Conservation (phyloP, 1,140 invertebrate genomes). For the Propsilocerus akamusi region DNA sequence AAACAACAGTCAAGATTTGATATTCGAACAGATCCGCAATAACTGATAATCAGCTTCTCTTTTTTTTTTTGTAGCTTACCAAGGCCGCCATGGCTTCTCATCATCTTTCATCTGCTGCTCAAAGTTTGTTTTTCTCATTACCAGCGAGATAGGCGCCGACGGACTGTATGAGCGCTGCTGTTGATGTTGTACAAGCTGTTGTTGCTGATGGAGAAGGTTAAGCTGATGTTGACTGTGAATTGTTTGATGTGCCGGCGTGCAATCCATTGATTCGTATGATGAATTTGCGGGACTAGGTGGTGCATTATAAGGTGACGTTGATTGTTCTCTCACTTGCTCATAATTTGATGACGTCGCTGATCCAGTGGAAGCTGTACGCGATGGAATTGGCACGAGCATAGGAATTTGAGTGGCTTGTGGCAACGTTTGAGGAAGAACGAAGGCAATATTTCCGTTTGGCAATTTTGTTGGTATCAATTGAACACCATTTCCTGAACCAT, state of each 20-base stretch:
- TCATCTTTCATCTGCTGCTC: conserved; percentile 28
- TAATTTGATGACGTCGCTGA: conserved; percentile 32
- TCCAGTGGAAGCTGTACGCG: conserved; percentile 44
- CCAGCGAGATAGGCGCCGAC: conserved; percentile 45
- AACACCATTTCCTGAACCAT: conserved; percentile 43
- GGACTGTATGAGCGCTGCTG: conserved; percentile 25
- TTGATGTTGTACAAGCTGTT: conserved; percentile 5
- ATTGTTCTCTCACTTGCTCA: conserved; percentile 23
- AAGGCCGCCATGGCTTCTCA: conserved; percentile 46
- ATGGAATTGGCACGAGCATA: conserved; percentile 47
- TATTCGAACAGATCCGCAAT: too few relatives aligned
- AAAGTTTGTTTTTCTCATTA: conserved; percentile 38
- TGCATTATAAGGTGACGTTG: conserved; percentile 22
- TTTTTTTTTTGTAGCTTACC: too few relatives aligned
- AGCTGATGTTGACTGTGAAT: conserved; percentile 24
- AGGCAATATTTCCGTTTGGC: conserved; percentile 58
- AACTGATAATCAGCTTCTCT: too few relatives aligned
- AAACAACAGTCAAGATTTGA: too few relatives aligned
- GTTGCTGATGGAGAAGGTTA: conserved; percentile 11
- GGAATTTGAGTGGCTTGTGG: conserved; percentile 32
- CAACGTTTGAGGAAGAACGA: conserved; percentile 43
- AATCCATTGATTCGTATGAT: conserved; percentile 21
- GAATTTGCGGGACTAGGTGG: conserved; percentile 23
- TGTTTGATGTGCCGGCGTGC: conserved; percentile 26
- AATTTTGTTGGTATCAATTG: conserved; percentile 62